Conservation (phyloP, 1,140 invertebrate genomes). For the Rhyzopertha dominica region DNA sequence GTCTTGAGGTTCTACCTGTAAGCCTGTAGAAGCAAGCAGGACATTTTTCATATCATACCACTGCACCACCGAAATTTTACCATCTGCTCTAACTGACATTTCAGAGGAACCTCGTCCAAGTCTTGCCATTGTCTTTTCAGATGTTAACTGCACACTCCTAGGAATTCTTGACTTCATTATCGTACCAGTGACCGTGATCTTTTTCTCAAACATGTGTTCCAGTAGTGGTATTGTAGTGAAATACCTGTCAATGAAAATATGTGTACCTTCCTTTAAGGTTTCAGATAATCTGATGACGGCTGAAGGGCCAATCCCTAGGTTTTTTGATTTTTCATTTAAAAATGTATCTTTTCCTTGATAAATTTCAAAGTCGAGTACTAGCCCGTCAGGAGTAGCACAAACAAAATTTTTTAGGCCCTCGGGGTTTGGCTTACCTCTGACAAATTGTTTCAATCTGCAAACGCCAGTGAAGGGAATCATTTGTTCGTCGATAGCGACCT, state of each 20-base stretch:
- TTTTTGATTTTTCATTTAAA: background rate
- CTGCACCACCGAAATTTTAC: constrained; percentile 19
- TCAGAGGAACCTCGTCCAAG: constrained; percentile 12
- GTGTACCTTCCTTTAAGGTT: constrained; percentile 9
- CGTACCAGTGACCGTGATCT: constrained; percentile 5
- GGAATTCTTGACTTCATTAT: constrained; percentile 11
- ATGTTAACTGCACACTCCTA: constrained; percentile 13
- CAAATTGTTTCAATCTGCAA: constrained; percentile 21
- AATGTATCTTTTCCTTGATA: constrained; percentile 19
- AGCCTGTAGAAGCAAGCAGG: constrained; percentile 16
- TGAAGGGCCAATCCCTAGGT: constrained; percentile 15
- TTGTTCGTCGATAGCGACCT: constrained; percentile 20
- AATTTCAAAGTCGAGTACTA: constrained; percentile 18
- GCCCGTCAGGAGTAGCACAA: constrained; percentile 12
- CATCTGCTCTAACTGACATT: constrained; percentile 12
- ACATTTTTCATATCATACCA: constrained; percentile 21
- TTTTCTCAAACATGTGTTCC: constrained; percentile 13
- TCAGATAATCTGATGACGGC: constrained; percentile 14
- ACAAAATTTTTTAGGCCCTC: constrained; percentile 19
- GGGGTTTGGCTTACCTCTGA: constrained; percentile 22
- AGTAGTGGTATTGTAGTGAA: constrained; percentile 18
- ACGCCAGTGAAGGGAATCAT: constrained; percentile 20
- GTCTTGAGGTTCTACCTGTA: constrained; percentile 16
- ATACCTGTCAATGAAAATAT: constrained; percentile 17
- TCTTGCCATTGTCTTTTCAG: constrained; percentile 15